Conservation (phyloP, 2,797 vertebrate genomes). For the Limnodromus scolopaceus region DNA sequence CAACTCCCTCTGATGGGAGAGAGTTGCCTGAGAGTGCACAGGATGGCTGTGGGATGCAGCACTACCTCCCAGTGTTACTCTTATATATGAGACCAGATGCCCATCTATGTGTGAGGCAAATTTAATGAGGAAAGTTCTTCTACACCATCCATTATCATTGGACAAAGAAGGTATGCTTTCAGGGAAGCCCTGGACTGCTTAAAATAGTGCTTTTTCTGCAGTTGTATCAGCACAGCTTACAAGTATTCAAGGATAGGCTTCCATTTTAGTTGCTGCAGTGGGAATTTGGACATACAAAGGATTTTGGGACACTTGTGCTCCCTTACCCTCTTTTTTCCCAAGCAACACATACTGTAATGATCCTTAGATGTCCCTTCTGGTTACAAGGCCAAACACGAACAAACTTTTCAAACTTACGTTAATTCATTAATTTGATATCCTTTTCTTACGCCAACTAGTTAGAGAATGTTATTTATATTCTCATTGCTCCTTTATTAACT, state of each 20-base stretch:
- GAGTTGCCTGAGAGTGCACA: neutral
- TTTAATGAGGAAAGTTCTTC: neutral
- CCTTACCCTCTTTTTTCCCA: neutral
- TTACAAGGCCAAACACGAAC: neutral
- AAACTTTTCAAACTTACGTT: neutral
- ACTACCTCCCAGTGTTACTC: neutral
- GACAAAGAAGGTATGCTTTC: neutral
- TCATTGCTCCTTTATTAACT: neutral
- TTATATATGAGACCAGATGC: neutral
- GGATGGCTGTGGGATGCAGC: neutral
- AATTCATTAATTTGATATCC: neutral
- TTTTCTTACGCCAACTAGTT: neutral
- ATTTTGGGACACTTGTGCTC: neutral
- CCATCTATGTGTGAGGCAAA: neutral
- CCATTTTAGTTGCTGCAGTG: neutral
- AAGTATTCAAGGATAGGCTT: neutral
- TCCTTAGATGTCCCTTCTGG: neutral
- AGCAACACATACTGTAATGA: neutral
- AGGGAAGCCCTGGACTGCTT: neutral
- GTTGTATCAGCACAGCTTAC: neutral
- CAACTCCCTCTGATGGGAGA: neutral
- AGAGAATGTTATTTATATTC: neutral
- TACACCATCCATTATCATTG: rapidly evolving
- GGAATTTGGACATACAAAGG: neutral
- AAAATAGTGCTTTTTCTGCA: neutral